Evolutionary conservation across 2,797 vertebrate species (phyloP), one percentile per base, ranked within the genome.

Genomic region (Sylvia borin): DNA sequence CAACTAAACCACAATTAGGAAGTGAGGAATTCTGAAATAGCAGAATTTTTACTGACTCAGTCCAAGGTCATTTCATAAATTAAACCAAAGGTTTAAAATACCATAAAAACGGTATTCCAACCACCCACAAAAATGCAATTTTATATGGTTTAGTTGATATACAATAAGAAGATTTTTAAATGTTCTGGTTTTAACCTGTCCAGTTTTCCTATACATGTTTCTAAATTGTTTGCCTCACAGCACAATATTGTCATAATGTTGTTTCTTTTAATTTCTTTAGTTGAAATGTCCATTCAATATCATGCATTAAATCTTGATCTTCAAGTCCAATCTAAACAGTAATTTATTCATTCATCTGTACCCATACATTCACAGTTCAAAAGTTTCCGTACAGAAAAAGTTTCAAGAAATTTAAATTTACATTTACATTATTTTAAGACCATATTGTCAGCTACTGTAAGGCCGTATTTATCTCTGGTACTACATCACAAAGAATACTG

Each of bases 1-100:
- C 64, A 92, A 18, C 51, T 81, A 84, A 93, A 90, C 72, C 87
- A 88, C 85, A 82, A n/a, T 67, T 79, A 66, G 73, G 76, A 94
- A 94, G 43, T 77, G 34, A 85, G n/a, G 50, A 67, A 84, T 86
- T 91, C 48, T 86, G 79, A 86, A n/a, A 20, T 11, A 55, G 40
- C 5, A 83, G 31, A 54, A 31, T 36, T 79, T 75, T 87, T 72
- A 85, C 68, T 61, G 43, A 85, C n/a, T 72, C 26, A 42, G 24
- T 73, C 50, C 47, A 83, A 50, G 16, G 9, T 71, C 91, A 74
- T 77, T 83, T 92, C 27, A 82, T 67, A 86, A 88, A 88, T 92
- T 82, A 91, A 93, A 68, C 19, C 13, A 57, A 67, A 42, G 11
- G 1, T 92, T 91, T 92, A 57, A 93, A 85, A 64, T 61, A 34